Percentiles rank a stretch among this genome's conserved stretches.
These are phyloP conservation scores for Lophotis ruficrista DNA, from an alignment of 2,113 vertebrate genomes.

Conservation along the genomic window DNA sequence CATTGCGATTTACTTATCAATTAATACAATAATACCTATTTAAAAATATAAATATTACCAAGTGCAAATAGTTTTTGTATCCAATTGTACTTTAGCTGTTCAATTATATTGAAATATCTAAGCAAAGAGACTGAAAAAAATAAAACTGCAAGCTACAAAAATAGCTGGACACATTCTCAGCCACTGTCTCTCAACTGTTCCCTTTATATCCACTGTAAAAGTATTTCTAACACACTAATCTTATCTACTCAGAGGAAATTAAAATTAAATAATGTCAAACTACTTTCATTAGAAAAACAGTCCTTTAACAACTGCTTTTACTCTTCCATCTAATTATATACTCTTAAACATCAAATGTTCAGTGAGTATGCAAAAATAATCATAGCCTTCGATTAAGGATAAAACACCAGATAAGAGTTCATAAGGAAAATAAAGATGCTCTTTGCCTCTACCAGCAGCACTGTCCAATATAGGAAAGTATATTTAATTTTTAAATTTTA, in stretches of 20 bases:
- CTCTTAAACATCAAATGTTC: constrained; percentile 51
- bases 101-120: neutral
- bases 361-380: constrained; percentile 40
- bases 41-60: neutral
- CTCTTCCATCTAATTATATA: constrained; percentile 48
- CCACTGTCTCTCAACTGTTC: constrained; percentile 37
- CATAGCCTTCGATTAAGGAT: constrained; percentile 41
- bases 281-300: constrained; percentile 55
- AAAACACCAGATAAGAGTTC: neutral
- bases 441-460: constrained; percentile 2
- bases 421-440: neutral
- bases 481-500: neutral
- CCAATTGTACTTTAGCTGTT: neutral
- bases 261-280: constrained; percentile 56
- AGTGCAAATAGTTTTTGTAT: neutral
- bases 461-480: neutral
- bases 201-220: constrained; percentile 36
- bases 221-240: constrained; percentile 48
- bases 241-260: constrained; percentile 34
- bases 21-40: constrained; percentile 26
- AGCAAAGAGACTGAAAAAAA: constrained; percentile 3
- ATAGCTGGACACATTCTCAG: constrained; percentile 45
- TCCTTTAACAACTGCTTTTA: constrained; percentile 51
- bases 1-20: neutral
- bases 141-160: neutral